A percentile compares a stretch with the other conserved stretches of the same genome.
Evolutionary conservation across 2,888 invertebrate genomes (phyloP).

Genomic region (Zootermopsis nevadensis): DNA sequence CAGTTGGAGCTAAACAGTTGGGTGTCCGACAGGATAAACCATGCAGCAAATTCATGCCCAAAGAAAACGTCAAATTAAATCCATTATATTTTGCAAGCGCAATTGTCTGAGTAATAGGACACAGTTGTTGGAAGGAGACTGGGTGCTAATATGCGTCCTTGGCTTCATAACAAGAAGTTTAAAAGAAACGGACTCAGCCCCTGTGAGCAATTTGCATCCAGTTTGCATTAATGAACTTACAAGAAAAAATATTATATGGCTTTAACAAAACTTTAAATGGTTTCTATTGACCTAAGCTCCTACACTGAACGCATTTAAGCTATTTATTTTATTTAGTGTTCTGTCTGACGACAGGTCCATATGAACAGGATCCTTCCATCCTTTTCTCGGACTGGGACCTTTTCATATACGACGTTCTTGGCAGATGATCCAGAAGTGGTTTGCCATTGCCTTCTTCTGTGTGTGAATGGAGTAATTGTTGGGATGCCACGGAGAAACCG

Average conservation of each 20-base stretch:
- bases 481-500: too few species aligned
- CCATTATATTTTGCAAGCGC: not conserved
- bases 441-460: too few species aligned
- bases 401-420: too few species aligned
- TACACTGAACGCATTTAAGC: too few species aligned
- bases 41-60: not conserved
- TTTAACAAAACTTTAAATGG: not conserved
- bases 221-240: conserved; percentile 25
- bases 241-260: not conserved
- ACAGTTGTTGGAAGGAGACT: not conserved
- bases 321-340: too few species aligned
- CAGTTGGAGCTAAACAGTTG: not conserved
- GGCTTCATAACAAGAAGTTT: not conserved
- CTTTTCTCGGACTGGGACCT: too few species aligned
- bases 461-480: too few species aligned
- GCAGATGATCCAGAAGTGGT: too few species aligned
- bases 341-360: too few species aligned
- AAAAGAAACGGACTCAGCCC: not conserved
- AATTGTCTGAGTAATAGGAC: conserved; percentile 6
- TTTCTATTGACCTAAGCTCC: not conserved
- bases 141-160: not conserved
- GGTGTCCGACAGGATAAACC: not conserved
- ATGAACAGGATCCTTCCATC: too few species aligned
- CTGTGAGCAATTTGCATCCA: conserved; percentile 8
- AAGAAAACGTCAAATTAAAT: not conserved